These are phyloP conservation scores for Coleophora deauratella DNA, from an alignment of 2,888 invertebrate genomes.

Conservation along the genomic window DNA sequence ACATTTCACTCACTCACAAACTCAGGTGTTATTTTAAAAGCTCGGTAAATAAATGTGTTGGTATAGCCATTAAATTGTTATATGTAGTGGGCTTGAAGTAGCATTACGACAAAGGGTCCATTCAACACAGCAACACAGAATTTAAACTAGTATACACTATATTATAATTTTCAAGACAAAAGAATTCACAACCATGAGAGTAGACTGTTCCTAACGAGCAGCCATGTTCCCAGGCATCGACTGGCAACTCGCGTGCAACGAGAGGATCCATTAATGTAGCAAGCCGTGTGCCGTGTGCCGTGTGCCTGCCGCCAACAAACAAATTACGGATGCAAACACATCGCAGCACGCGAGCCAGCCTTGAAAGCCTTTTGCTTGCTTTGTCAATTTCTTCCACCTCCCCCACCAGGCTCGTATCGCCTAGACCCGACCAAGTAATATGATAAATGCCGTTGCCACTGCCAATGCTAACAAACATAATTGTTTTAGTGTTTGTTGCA, in stretches of 20 bases:
- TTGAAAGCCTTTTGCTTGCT: slow-evolving; percentile 68
- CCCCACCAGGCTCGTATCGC: slow-evolving; percentile 30
- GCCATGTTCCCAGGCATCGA: slow-evolving; percentile 24
- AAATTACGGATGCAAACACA: slow-evolving; percentile 73
- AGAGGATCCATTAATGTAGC: slow-evolving; percentile 67
- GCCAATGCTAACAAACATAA: slow-evolving; percentile 53
- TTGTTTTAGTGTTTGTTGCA: slow-evolving; percentile 40
- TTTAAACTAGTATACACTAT: no score
- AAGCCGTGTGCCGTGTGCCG: slow-evolving; percentile 53
- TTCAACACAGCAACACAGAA: no score
- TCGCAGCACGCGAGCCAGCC: slow-evolving; percentile 62
- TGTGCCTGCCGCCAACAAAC: slow-evolving; percentile 52
- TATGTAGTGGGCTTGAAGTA: no score
- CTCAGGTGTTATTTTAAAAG: no score
- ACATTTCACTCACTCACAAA: no score
- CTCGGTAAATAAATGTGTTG: no score
- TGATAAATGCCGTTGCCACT: slow-evolving; percentile 68
- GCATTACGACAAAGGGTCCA: no score
- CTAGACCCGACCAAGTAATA: slow-evolving; percentile 32
- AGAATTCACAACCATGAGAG: no score
- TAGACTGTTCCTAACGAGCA: slow-evolving; percentile 4
- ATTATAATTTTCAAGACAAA: no score
- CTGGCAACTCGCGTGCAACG: slow-evolving; percentile 53
- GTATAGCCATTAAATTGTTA: no score
- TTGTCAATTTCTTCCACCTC: slow-evolving; percentile 52